Conservation (phyloP, 2,797 vertebrate species). For the Hapalemur alaotrensis region DNA sequence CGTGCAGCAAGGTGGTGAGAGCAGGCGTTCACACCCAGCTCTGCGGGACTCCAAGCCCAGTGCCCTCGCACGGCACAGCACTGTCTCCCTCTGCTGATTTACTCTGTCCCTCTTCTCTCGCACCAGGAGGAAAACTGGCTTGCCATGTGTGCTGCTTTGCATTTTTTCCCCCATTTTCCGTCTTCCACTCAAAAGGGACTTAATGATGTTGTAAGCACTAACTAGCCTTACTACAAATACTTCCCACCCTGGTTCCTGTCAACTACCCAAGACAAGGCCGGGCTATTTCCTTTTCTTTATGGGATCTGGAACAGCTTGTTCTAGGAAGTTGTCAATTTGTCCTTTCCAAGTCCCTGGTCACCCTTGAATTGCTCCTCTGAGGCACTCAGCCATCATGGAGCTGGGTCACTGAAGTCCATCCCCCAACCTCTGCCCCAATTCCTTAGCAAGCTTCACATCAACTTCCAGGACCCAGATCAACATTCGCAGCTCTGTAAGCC, state of each 20-base stretch:
- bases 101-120: neutral
- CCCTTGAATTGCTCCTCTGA: slow-evolving; percentile 68
- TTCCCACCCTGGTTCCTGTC: slow-evolving; percentile 67
- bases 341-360: slow-evolving; percentile 66
- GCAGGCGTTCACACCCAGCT: neutral
- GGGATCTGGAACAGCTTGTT: slow-evolving; percentile 66
- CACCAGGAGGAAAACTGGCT: neutral
- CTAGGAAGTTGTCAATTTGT: slow-evolving; percentile 73
- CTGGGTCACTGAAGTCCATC: slow-evolving; percentile 31
- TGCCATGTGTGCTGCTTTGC: neutral
- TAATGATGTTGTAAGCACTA: slow-evolving; percentile 16
- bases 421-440: slow-evolving; percentile 62
- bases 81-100: neutral
- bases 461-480: slow-evolving; percentile 18
- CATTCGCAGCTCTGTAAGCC: neutral
- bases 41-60: neutral
- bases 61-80: neutral
- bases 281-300: slow-evolving; percentile 68
- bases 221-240: slow-evolving; percentile 50
- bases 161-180: neutral
- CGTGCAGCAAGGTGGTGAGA: neutral
- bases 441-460: slow-evolving; percentile 23
- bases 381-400: slow-evolving; percentile 60
- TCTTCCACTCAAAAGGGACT: slow-evolving; percentile 3
- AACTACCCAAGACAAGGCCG: slow-evolving; percentile 51